Evolutionary conservation across 64 coral and sea anemone genomes (phyloP), one percentile per base, ranked within the genome.

Genomic region (Montipora sp.): DNA sequence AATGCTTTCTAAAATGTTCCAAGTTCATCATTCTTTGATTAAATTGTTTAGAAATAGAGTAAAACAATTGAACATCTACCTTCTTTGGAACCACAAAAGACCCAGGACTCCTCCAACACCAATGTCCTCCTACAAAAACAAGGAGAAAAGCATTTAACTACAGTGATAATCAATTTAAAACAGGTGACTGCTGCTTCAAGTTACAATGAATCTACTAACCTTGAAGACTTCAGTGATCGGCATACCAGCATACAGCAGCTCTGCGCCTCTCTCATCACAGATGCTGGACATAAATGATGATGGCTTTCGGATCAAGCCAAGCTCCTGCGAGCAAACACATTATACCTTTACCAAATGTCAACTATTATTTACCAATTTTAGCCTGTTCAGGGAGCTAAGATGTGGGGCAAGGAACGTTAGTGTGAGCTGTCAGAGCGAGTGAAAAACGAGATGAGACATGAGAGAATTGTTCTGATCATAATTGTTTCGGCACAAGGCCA

Each of bases 231-330:
- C 95, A 12, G 98, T 99, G 71, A 99, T 99, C 1, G 98, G 98
- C 91, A 99, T 96, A 14, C 94, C 98, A 73, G 98, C 98, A 8
- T 99, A 99, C n/a, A 99, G 80, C 14, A 99, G 80, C 74, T 99
- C 98, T 1, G 98, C 98, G 20, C 98, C 98, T 86, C 98, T 83
- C 89, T 99, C 98, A 11, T 99, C 98, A 78, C 98, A 99, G 79
- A 99, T 99, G 87, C 98, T 99, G 3, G 98, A 99, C 98, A 99
- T 99, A 58, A 99, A 99, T 1, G 98, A 99, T 2, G 98, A 99
- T 14, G 98, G 98, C 50, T 99, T 99, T 22, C 98, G 94, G 58
- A 99, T 99, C 67, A 99, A 84, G 22, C 98, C 98, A 51, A 99
- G 92, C 57, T 99, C 98, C 98, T 99, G 63, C 9, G 75, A 80